Evolutionary conservation across 53 echinoderm and acorn worm genomes (phyloP).

Genomic region (Hippasteria phrygiana): DNA sequence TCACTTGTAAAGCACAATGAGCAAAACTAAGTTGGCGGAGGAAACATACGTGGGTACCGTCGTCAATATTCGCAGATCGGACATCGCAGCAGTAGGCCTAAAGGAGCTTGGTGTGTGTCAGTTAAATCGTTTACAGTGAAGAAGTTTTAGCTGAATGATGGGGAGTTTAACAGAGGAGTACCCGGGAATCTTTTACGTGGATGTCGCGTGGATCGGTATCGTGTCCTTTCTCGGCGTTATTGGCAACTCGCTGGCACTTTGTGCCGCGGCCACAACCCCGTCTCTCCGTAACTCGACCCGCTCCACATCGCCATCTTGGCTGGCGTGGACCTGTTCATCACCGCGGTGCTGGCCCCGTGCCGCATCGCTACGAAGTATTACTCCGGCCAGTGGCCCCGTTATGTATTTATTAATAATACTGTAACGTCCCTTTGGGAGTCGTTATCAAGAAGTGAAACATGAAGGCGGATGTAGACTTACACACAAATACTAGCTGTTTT

Average conservation of each 20-base stretch:
- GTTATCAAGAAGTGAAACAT: no score
- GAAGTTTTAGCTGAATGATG: not conserved
- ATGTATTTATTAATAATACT: no score
- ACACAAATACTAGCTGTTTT: no score
- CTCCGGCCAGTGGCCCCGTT: not conserved
- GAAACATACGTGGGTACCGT: no score
- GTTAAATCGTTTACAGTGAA: not conserved
- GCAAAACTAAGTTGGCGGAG: no score
- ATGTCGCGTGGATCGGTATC: not conserved
- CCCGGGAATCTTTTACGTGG: not conserved
- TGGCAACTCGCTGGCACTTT: not conserved
- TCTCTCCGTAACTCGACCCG: not conserved
- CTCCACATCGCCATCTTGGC: constrained; percentile 12
- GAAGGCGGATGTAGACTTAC: no score
- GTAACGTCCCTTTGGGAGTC: no score
- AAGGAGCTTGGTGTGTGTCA: not conserved
- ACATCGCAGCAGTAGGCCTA: no score
- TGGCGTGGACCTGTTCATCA: not conserved
- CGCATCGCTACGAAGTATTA: constrained; percentile 8
- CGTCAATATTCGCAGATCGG: no score
- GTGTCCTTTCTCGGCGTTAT: not conserved
- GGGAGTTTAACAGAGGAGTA: not conserved
- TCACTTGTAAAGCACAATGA: no score
- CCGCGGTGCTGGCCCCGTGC: not conserved
- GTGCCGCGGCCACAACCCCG: constrained; percentile 10